These are phyloP conservation scores for Liopterus haemorrhoidalis DNA, from an alignment of 2,888 invertebrate species.

Conservation along the genomic window DNA sequence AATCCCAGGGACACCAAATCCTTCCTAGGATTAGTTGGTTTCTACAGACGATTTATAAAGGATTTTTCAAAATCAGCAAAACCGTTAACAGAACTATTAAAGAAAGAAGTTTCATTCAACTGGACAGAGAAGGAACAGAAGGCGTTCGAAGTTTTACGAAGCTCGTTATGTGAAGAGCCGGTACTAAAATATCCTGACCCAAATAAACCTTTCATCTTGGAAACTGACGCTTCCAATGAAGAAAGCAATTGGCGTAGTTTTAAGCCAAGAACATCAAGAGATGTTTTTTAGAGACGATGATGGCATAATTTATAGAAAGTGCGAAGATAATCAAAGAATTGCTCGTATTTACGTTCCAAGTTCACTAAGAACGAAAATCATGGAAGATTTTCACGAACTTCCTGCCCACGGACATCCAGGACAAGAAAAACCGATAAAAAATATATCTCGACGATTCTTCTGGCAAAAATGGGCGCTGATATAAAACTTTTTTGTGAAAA, in stretches of 20 bases:
- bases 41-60: too few relatives aligned
- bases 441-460: conserved; percentile 29
- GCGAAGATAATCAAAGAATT: conserved; percentile 4
- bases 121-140: too few relatives aligned
- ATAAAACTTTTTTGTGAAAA: conserved; percentile 27
- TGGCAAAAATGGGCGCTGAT: conserved; percentile 32
- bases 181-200: too few relatives aligned
- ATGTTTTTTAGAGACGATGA: conserved; percentile 17
- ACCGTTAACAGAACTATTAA: conserved; percentile 32
- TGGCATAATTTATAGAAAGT: conserved; percentile 18
- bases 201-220: too few relatives aligned
- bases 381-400: conserved; percentile 29
- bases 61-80: conserved; percentile 33
- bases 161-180: too few relatives aligned
- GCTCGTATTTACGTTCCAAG: conserved; percentile 22
- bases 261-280: too few relatives aligned
- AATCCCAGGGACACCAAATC: too few relatives aligned
- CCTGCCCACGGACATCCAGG: conserved; percentile 34
- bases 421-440: conserved; percentile 30
- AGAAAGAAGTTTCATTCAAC: too few relatives aligned
- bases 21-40: too few relatives aligned
- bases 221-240: too few relatives aligned
- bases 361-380: conserved; percentile 10
- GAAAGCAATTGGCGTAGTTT: too few relatives aligned
- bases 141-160: too few relatives aligned